Conservation (phyloP, 2,888 invertebrate species). For the Periphyllus acericola region DNA sequence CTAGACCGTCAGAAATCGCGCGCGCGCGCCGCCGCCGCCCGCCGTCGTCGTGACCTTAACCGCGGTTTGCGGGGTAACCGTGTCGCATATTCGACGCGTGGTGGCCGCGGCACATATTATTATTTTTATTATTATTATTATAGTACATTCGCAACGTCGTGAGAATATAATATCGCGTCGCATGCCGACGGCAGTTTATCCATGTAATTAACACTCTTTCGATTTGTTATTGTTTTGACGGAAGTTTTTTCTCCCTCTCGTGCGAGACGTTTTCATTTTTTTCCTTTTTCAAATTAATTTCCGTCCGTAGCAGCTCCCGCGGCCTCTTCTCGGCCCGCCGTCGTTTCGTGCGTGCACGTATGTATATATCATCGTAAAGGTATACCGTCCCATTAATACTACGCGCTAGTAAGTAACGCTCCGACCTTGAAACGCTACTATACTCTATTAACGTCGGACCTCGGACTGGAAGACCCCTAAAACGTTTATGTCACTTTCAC, state of each 20-base stretch:
- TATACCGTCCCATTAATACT: background rate
- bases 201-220: background rate
- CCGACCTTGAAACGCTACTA: background rate
- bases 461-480: slow-evolving; percentile 34
- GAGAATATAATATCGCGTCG: slow-evolving; percentile 13
- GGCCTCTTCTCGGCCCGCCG: no score
- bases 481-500: slow-evolving; percentile 33
- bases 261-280: no score
- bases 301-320: background rate
- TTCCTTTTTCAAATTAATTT: background rate
- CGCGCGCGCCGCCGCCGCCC: background rate
- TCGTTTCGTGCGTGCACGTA: background rate
- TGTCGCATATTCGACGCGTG: background rate
- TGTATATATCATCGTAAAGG: background rate
- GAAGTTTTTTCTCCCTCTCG: background rate
- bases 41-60: slow-evolving; percentile 49
- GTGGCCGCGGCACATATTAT: background rate
- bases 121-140: background rate
- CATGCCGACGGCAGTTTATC: background rate
- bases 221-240: slow-evolving; percentile 40
- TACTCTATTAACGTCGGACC: background rate
- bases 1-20: slow-evolving; percentile 41
- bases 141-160: slow-evolving; percentile 30
- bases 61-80: slow-evolving; percentile 19
- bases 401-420: no score